A percentile compares a stretch with the other conserved stretches of the same genome.
phyloP scores from a whole-genome alignment of 1,140 invertebrate genomes.

The Drosophila arizonae region DNA sequence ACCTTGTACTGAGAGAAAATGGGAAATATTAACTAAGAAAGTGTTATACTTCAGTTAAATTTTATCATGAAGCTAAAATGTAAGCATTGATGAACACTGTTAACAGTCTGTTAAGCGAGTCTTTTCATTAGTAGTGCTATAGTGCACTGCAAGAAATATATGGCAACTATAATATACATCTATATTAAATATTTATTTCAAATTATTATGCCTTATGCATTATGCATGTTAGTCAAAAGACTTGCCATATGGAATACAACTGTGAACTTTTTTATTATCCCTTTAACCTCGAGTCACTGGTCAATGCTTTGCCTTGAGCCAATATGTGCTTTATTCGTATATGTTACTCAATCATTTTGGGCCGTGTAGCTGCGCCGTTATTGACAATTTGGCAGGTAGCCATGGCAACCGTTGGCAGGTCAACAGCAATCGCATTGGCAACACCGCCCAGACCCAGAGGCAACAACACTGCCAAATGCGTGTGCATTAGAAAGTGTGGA shows the following conservation, averaged over 20 bases:
- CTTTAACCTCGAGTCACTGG: background rate
- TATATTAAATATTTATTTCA: too few species aligned
- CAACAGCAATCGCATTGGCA: constrained; percentile 61
- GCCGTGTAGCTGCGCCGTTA: constrained; percentile 55
- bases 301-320: constrained; percentile 39
- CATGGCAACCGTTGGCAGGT: constrained; percentile 74
- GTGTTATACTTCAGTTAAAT: too few species aligned
- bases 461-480: constrained; percentile 11
- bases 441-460: constrained; percentile 1
- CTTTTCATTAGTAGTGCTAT: too few species aligned
- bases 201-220: background rate
- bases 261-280: too few species aligned
- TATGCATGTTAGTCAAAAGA: too few species aligned
- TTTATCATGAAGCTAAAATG: too few species aligned
- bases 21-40: too few species aligned
- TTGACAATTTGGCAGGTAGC: constrained; percentile 77
- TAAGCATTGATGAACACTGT: too few species aligned
- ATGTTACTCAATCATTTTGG: constrained; percentile 18
- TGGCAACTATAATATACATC: too few species aligned
- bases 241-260: background rate
- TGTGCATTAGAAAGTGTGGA: constrained; percentile 27
- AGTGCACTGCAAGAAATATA: too few species aligned
- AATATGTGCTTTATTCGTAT: too few species aligned
- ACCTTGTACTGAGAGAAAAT: constrained; percentile 3
- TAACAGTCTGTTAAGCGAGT: too few species aligned